Percentiles rank a stretch among this genome's conserved stretches.
phyloP scores from a whole-genome alignment of 2,797 vertebrate genomes.

The Setipinna tenuifilis region DNA sequence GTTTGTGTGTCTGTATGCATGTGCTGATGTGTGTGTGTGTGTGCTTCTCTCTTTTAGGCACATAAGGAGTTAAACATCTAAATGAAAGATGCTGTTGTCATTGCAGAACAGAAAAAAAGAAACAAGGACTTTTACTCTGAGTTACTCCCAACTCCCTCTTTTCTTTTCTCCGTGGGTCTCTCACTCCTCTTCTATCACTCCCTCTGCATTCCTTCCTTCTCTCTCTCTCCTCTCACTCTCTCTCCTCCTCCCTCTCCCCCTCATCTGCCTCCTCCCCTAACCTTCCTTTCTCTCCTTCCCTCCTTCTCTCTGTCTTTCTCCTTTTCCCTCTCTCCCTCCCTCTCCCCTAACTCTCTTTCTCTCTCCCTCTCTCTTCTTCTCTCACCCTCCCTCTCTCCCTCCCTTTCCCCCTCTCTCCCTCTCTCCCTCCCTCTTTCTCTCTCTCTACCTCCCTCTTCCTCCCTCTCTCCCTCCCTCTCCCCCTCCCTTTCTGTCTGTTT shows the following conservation, averaged over 20 bases:
- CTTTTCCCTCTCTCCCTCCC: constrained; percentile 20
- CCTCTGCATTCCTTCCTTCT: not conserved
- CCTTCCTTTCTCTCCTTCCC: not conserved
- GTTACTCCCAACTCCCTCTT: too few species aligned
- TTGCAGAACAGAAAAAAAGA: not conserved
- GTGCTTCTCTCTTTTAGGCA: not conserved
- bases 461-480: not conserved
- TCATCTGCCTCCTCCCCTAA: not conserved
- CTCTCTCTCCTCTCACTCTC: not conserved
- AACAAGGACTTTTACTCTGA: too few species aligned
- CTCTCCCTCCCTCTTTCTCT: not conserved
- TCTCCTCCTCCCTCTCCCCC: constrained; percentile 32
- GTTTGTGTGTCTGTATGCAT: not conserved
- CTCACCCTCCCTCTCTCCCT: not conserved
- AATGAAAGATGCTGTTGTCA: too few species aligned
- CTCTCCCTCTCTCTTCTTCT: not conserved
- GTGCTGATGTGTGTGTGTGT: not conserved
- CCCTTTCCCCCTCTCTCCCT: not conserved
- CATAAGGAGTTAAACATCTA: too few species aligned
- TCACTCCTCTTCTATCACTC: too few species aligned
- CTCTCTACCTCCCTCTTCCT: not conserved
- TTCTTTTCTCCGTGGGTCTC: too few species aligned
- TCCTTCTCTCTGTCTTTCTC: not conserved
- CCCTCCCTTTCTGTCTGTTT: too few species aligned
- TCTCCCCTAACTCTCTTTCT: constrained; percentile 45